Evolutionary conservation across 2,888 invertebrate genomes (phyloP), one percentile per base, ranked within the genome.

Genomic region (Pseudococcus viburni): DNA sequence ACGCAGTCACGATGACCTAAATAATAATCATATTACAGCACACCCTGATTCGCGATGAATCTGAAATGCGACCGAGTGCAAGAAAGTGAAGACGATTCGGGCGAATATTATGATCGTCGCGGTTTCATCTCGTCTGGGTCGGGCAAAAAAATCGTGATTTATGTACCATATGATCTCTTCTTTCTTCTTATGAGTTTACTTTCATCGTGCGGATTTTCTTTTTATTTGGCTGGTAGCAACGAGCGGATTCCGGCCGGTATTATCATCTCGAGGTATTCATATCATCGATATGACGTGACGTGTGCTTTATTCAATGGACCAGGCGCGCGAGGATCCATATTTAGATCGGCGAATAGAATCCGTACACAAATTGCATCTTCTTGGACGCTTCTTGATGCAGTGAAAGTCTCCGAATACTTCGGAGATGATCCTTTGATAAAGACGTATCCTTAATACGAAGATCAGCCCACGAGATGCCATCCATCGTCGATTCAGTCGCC

Each of bases 1-100:
- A 85, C 39, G 59, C 26, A 64, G 85, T 85, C 85, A 85, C 85
- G 85, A 85, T 85, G 85, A 85, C 85, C 85, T 85, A 85, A 85
- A 85, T 85, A 59, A 85, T 85, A 85, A 64, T 64, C 51, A 85
- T 55, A 55, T 85, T 85, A 42, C 85, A 85, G 85, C 85, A 64
- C 85, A 59, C 85, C 85, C 85, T 19, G 55, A 51, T 8, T 55
- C 55, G 55, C 55, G 55, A 33, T 33, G 26, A 55, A 6, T 55
- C 55, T 26, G 22, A 17, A 17, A 11, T 17, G 17, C 26, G 15
- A 22, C 0, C 15, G 26, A 59, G 11, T 85, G 26, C 26, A 33
- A 3, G 39, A 85, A 85, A 85, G 85, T 64, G 85, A 85, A 85
- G 64, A 85, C 59, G 64, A 59, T 33, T 64, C 17, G 17, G 33